These are phyloP conservation scores for Campylomormyrus tamandua DNA, from an alignment of 2,113 vertebrate genomes.

Conservation along the genomic window DNA sequence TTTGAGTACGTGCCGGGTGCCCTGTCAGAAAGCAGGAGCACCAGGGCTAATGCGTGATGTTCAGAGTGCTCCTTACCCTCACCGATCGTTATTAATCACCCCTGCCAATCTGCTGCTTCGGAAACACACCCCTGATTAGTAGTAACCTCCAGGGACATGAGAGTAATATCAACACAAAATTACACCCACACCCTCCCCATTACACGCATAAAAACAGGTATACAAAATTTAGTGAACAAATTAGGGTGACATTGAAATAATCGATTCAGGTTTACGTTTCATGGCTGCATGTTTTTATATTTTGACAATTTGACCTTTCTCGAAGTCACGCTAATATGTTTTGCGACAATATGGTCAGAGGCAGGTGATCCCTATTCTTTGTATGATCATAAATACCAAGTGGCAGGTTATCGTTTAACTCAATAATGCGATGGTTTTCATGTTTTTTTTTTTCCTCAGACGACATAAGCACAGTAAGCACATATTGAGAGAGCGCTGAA, in stretches of 20 bases:
- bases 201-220: not conserved
- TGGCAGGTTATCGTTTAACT: not conserved
- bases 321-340: not conserved
- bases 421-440: not conserved
- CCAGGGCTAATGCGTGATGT: not conserved
- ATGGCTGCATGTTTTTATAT: not conserved
- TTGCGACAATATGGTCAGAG: not conserved
- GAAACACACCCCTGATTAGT: constrained; percentile 1
- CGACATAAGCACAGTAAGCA: not conserved
- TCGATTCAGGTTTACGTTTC: not conserved
- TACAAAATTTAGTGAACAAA: not conserved
- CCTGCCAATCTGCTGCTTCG: not conserved
- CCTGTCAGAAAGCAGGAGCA: not conserved
- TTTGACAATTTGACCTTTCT: not conserved
- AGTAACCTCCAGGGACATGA: not conserved
- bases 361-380: not conserved
- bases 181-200: not conserved
- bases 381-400: not conserved
- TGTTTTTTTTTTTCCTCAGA: not conserved
- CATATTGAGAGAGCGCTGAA: not conserved
- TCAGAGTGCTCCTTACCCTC: not conserved
- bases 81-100: not conserved
- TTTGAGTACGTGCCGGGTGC: not conserved
- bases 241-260: not conserved
- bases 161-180: not conserved